Conservation (phyloP, 2,888 invertebrate species). For the Norana najaformis region DNA sequence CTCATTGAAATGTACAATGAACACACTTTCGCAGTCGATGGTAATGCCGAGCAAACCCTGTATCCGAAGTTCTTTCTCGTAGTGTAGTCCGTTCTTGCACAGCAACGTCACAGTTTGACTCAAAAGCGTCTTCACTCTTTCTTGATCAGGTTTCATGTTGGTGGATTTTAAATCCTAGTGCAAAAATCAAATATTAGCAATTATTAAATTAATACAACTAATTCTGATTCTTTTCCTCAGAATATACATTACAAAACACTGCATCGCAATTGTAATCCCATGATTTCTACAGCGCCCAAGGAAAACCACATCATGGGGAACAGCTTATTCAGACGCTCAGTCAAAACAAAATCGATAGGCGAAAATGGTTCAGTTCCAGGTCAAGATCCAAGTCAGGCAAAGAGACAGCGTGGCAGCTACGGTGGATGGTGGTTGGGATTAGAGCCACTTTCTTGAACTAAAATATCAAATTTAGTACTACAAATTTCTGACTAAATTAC, state of each 20-base stretch:
- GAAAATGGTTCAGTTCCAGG: too few relatives aligned
- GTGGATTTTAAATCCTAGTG: neutral
- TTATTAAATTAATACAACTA: neutral
- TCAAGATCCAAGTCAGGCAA: too few relatives aligned
- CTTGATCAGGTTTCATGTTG: conserved; percentile 33
- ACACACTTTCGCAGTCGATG: conserved; percentile 32
- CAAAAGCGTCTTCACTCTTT: conserved; percentile 29
- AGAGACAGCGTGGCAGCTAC: too few relatives aligned
- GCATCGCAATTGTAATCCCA: too few relatives aligned
- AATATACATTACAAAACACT: neutral
- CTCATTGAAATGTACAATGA: conserved; percentile 35
- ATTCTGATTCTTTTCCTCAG: neutral
- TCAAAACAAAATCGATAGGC: too few relatives aligned
- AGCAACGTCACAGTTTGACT: conserved; percentile 33
- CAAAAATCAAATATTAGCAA: neutral
- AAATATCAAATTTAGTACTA: too few relatives aligned
- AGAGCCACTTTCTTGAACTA: neutral
- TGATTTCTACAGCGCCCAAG: too few relatives aligned
- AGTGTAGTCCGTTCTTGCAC: conserved; percentile 35
- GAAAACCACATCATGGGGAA: neutral
- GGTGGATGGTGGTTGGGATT: too few relatives aligned
- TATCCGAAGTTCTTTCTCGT: conserved; percentile 33
- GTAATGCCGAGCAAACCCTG: conserved; percentile 35
- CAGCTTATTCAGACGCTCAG: too few relatives aligned
- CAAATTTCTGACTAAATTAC: neutral